Conservation (phyloP, 2,888 invertebrate species). For the Meloe dianella region DNA sequence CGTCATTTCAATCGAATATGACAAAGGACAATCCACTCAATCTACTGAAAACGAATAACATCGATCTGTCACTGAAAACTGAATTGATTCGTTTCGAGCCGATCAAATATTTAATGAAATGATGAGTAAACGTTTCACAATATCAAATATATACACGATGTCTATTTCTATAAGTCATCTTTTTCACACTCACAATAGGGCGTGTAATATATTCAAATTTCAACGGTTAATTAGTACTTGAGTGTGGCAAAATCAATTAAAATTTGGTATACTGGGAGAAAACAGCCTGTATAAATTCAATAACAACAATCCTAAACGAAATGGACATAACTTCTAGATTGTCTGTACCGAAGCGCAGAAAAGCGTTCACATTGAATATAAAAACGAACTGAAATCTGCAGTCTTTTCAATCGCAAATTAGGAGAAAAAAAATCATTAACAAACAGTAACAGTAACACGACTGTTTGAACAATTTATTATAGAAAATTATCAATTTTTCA, state of each 20-base stretch:
- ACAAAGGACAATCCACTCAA: neutral
- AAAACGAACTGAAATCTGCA: constrained; percentile 1
- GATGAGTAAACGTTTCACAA: neutral
- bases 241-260: too few species aligned
- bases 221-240: too few species aligned
- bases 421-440: too few species aligned
- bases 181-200: too few species aligned
- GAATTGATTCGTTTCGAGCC: neutral
- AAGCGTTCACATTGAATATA: neutral
- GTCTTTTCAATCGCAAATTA: too few species aligned
- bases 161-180: too few species aligned
- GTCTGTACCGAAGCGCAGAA: neutral
- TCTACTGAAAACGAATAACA: neutral
- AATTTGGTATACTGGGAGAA: too few species aligned
- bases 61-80: neutral
- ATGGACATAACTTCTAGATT: neutral
- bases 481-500: too few species aligned
- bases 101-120: neutral
- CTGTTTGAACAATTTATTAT: too few species aligned
- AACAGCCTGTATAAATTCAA: too few species aligned
- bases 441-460: too few species aligned
- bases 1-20: neutral
- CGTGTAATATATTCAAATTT: too few species aligned
- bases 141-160: neutral
- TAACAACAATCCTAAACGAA: neutral